These are phyloP conservation scores for Andinoacara biseriatus DNA, from an alignment of 2,113 vertebrate species.

Conservation along the genomic window DNA sequence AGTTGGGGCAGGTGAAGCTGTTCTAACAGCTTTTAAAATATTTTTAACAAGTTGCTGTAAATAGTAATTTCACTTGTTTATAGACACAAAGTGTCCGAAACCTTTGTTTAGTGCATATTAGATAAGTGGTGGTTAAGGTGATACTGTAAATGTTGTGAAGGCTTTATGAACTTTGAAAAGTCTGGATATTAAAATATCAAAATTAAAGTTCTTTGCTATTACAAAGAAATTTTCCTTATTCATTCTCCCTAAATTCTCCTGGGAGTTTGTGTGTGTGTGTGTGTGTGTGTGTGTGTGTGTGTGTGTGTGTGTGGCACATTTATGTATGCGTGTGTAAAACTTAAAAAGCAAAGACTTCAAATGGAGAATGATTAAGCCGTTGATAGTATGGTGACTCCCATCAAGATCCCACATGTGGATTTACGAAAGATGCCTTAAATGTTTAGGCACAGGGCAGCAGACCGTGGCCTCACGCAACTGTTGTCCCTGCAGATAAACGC, in stretches of 20 bases:
- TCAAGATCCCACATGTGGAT: conserved; percentile 57
- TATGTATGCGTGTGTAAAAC: not conserved
- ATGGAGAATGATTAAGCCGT: conserved; percentile 26
- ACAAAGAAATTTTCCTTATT: too few relatives aligned
- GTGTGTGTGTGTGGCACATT: too few relatives aligned
- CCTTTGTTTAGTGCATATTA: conserved; percentile 12
- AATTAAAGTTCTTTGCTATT: not conserved
- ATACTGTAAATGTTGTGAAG: not conserved
- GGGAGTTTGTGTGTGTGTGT: not conserved
- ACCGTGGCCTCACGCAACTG: conserved; percentile 56
- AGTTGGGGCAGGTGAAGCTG: conserved; percentile 49
- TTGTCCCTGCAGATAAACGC: conserved; percentile 40
- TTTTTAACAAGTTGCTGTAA: conserved; percentile 50
- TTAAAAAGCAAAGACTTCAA: conserved; percentile 3
- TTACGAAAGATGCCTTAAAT: conserved; percentile 30
- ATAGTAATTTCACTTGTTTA: conserved; percentile 29
- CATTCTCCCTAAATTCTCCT: too few relatives aligned
- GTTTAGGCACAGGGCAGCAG: conserved; percentile 51
- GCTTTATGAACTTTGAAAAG: not conserved
- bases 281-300: not conserved
- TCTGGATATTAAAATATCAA: not conserved
- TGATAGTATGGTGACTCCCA: conserved; percentile 23
- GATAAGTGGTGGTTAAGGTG: not conserved
- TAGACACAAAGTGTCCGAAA: not conserved
- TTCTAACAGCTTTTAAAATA: conserved; percentile 31